These are phyloP conservation scores for Tanaodytes sp. DNA, from an alignment of 2,888 invertebrate genomes.

Conservation along the genomic window DNA sequence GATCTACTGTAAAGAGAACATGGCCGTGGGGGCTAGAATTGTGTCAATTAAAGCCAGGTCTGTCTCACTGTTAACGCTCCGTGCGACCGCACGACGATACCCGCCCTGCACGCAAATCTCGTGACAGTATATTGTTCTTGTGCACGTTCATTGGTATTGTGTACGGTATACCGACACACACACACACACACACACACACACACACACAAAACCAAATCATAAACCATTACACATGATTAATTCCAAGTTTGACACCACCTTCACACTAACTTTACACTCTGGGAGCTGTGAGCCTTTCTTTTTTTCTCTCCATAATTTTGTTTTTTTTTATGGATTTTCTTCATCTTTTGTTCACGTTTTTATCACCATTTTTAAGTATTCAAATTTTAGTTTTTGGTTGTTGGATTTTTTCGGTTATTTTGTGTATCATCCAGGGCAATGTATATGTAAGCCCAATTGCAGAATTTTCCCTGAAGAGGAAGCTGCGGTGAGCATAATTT, in stretches of 20 bases:
- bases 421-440: too few species aligned
- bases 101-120: constrained; percentile 73
- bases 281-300: constrained; percentile 46
- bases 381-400: too few species aligned
- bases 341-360: too few species aligned
- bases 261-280: constrained; percentile 36
- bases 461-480: too few species aligned
- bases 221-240: not conserved
- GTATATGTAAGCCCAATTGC: too few species aligned
- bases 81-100: constrained; percentile 70
- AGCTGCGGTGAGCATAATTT: too few species aligned
- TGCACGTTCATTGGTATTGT: constrained; percentile 74
- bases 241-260: constrained; percentile 36
- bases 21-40: constrained; percentile 97
- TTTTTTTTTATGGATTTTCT: too few species aligned
- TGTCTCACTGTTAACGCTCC: constrained; percentile 76
- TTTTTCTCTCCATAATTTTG: constrained; percentile 13
- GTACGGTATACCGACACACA: constrained; percentile 67
- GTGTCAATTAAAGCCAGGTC: constrained; percentile 99
- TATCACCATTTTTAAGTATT: too few species aligned
- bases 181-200: constrained; percentile 44
- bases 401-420: too few species aligned
- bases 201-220: constrained; percentile 39
- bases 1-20: constrained; percentile 97
- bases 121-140: constrained; percentile 73